Percentiles rank a stretch among this genome's conserved stretches.
Conservation (phyloP, 1,140 invertebrate species). For the Ceratitis capitata region DNA sequence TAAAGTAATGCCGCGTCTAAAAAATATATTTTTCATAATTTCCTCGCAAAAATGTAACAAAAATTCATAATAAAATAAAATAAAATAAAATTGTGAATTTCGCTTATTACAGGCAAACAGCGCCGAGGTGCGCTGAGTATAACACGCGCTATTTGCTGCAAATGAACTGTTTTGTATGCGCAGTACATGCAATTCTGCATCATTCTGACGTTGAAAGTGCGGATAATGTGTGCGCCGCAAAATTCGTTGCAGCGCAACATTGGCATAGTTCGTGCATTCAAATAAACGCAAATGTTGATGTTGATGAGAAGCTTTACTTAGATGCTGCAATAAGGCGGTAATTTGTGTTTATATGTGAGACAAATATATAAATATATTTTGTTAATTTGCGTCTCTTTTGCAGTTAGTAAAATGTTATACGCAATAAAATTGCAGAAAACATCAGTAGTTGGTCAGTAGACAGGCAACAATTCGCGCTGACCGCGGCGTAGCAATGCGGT, state of each 20-base stretch:
- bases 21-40: no score
- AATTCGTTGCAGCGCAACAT: slow-evolving; percentile 12
- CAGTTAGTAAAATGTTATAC: not conserved
- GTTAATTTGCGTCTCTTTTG: not conserved
- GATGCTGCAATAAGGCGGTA: not conserved
- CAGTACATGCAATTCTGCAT: not conserved
- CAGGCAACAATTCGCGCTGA: not conserved
- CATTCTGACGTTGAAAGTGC: not conserved
- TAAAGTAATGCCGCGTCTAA: not conserved
- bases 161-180: slow-evolving; percentile 29
- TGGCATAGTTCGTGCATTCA: slow-evolving; percentile 29
- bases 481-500: not conserved
- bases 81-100: not conserved
- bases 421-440: not conserved
- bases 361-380: no score
- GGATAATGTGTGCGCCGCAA: not conserved
- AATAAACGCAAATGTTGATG: slow-evolving; percentile 11
- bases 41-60: no score
- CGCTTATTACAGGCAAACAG: not conserved
- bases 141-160: slow-evolving; percentile 16
- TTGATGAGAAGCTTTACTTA: not conserved
- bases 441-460: not conserved
- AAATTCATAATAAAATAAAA: not conserved
- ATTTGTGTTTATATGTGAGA: not conserved
- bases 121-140: not conserved